Base-by-base conservation (phyloP, 2,797 vertebrate genomes). In the Sus cebifrons region DNA sequence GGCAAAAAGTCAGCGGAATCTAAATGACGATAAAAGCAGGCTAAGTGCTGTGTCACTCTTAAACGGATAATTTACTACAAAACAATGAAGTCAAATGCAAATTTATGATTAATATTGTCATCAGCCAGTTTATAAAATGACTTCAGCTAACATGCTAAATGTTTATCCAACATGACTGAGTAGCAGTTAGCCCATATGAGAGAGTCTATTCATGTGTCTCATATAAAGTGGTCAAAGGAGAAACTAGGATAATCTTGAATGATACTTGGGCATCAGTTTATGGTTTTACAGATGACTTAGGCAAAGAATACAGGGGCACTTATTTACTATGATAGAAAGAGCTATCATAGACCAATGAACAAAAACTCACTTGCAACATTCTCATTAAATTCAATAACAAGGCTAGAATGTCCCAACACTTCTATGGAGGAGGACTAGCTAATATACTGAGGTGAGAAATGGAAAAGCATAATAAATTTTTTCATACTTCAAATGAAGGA, bases 221-320 rank as follows among this genome's bases (percentile, higher is more conserved):
- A 84, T 2, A 78, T 49, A 25, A 73, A 71, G 49, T 78, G 49
- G 5, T 85, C 27, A 92, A 86, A 95, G 21, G 18, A 86, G 27
- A 96, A 92, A 70, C n/a, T 70, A 71, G 54, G 75, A 68, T 52
- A 62, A 71, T 78, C 44, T 78, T 27, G 73, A 60, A 36, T 70
- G 83, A 68, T 65, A 87, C 68, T 25, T 93, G 58, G 20, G 52
- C 23, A 89, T 29, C 9, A 21, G 14, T 62, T 93, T 60, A 44
- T 65, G 44, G 77, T 92, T 91, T 95, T 84, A 81, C 58, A 94
- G 92, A 60, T 32, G 21, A 84, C 32, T 54, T 64, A 87, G 64
- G 58, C 32, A 93, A 96, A 95, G 65, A 70, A 81, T 6, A 79
- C 12, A 94, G 17, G 58, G 62, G 11, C 58, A 36, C 40, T 88